Evolutionary conservation across 2,888 invertebrate genomes (phyloP).

Genomic region (Meganola albula): DNA sequence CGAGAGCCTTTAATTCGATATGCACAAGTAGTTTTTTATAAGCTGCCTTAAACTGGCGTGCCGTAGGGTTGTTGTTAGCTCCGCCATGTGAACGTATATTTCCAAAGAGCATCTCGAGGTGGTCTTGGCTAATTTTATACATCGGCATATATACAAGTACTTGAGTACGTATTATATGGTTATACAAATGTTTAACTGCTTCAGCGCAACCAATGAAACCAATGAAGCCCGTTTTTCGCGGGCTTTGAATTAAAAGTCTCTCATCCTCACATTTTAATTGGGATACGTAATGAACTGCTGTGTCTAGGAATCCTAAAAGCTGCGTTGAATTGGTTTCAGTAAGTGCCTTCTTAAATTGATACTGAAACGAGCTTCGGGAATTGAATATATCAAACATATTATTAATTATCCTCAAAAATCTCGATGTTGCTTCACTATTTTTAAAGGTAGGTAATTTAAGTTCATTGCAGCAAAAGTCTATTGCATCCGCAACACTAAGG

Average conservation of each 20-base stretch:
- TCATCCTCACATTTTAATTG: slow-evolving; percentile 4
- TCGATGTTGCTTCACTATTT: slow-evolving; percentile 3
- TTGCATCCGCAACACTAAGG: slow-evolving; percentile 7
- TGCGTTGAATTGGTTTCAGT: slow-evolving; percentile 7
- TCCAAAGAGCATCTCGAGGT: slow-evolving; percentile 16
- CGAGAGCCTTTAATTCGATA: slow-evolving; percentile 5
- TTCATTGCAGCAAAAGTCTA: slow-evolving; percentile 10
- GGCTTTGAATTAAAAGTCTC: slow-evolving; percentile 1
- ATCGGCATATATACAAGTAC: slow-evolving; percentile 6
- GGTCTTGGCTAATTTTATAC: slow-evolving; percentile 11
- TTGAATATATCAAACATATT: slow-evolving; percentile 16
- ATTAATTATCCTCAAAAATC: slow-evolving; percentile 6
- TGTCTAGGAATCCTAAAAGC: slow-evolving; percentile 7
- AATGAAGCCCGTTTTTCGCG: slow-evolving; percentile 7
- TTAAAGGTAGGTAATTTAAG: slow-evolving; percentile 7
- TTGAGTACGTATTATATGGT: slow-evolving; percentile 3
- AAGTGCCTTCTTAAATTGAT: slow-evolving; percentile 13
- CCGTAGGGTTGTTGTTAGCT: slow-evolving; percentile 19
- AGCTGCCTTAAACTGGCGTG: slow-evolving; percentile 9
- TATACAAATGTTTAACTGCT: slow-evolving; percentile 6
- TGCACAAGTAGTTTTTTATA: slow-evolving; percentile 13
- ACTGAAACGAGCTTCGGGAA: slow-evolving; percentile 10
- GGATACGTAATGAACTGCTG: slow-evolving; percentile 1
- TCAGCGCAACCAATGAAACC: slow-evolving; percentile 7
- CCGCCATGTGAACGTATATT: slow-evolving; percentile 17